These are phyloP conservation scores for Tinea semifulvella DNA, from an alignment of 2,888 invertebrate genomes.

Conservation along the genomic window DNA sequence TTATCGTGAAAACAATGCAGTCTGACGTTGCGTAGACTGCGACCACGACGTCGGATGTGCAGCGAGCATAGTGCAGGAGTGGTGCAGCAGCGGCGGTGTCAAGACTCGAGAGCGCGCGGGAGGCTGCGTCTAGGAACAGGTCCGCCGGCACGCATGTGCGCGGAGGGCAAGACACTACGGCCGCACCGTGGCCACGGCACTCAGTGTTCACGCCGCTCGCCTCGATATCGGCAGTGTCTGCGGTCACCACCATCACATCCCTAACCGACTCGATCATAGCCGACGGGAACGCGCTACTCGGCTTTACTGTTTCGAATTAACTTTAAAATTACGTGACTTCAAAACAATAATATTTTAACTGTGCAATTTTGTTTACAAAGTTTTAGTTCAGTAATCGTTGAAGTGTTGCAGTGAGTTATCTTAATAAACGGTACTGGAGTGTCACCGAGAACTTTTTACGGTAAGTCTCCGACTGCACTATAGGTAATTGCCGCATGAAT, in stretches of 20 bases:
- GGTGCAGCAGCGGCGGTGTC: background rate
- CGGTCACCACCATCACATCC: background rate
- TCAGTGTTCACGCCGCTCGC: constrained; percentile 2
- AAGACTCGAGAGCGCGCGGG: constrained; percentile 1
- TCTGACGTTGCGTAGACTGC: background rate
- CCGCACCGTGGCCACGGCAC: background rate
- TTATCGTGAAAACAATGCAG: background rate
- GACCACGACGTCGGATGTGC: background rate
- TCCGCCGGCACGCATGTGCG: constrained; percentile 10
- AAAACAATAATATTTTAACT: background rate
- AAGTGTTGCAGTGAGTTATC: constrained; percentile 9
- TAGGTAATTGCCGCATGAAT: constrained; percentile 6
- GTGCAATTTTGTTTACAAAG: background rate
- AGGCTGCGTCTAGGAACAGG: constrained; percentile 6
- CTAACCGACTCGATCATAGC: constrained; percentile 1
- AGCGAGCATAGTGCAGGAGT: background rate
- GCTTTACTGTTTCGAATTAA: background rate
- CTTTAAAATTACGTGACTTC: background rate
- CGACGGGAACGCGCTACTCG: constrained; percentile 2
- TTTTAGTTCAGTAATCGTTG: background rate
- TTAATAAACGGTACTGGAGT: constrained; percentile 11
- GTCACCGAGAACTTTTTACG: constrained; percentile 13
- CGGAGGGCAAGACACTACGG: constrained; percentile 10
- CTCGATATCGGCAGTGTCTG: constrained; percentile 7
- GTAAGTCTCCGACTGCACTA: constrained; percentile 9